Conservation (phyloP, 2,797 vertebrate genomes). For the Smutsia temminckii region DNA sequence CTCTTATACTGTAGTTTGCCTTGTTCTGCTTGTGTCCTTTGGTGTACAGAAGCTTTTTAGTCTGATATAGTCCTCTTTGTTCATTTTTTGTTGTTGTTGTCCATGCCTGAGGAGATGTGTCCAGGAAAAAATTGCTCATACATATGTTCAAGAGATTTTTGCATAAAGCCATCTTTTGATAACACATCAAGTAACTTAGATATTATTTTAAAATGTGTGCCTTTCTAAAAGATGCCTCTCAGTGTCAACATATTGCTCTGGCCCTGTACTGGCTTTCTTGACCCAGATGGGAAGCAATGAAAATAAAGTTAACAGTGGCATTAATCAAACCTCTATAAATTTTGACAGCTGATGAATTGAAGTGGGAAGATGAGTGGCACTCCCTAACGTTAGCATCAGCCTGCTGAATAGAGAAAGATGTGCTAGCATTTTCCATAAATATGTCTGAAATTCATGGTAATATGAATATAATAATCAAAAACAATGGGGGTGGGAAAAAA, state of each 20-base stretch:
- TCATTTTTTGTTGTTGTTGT: too few relatives aligned
- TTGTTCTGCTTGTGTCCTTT: too few relatives aligned
- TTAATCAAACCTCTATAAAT: slow-evolving; percentile 27
- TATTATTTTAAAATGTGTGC: background rate
- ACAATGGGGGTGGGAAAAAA: background rate
- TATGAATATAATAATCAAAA: background rate
- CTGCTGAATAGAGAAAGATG: background rate
- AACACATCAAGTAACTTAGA: background rate
- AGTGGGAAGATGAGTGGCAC: background rate
- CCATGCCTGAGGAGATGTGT: too few relatives aligned
- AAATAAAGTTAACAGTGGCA: background rate
- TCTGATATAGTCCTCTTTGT: too few relatives aligned
- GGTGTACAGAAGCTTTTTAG: too few relatives aligned
- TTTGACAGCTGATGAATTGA: slow-evolving; percentile 35
- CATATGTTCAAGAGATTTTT: too few relatives aligned
- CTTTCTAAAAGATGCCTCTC: background rate
- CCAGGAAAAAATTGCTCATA: too few relatives aligned
- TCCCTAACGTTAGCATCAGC: background rate
- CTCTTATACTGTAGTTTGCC: too few relatives aligned
- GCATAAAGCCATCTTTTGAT: background rate
- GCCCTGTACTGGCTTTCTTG: background rate
- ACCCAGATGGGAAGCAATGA: background rate
- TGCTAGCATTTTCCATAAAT: background rate
- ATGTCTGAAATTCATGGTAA: background rate
- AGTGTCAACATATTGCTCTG: background rate